Conservation (phyloP, 2,888 invertebrate genomes). For the Chloroclysta siterata region DNA sequence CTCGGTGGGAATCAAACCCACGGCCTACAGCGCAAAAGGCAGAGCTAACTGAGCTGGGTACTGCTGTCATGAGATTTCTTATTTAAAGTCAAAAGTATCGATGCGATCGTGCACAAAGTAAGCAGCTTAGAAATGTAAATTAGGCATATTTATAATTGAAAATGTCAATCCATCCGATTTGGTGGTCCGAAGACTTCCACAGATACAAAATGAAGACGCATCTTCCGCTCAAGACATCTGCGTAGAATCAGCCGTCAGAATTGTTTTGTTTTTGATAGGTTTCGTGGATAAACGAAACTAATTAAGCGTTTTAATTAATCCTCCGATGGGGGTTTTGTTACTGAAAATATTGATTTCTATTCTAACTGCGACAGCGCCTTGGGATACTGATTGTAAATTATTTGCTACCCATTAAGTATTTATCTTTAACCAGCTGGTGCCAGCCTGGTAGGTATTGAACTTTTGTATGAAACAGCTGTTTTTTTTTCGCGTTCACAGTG, state of each 20-base stretch:
- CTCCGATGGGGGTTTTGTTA: slow-evolving; percentile 75
- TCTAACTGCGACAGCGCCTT: slow-evolving; percentile 50
- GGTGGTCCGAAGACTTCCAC: slow-evolving; percentile 18
- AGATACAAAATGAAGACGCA: slow-evolving; percentile 32
- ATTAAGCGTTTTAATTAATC: slow-evolving; percentile 82
- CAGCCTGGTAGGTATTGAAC: too few species aligned
- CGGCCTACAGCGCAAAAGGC: too few species aligned
- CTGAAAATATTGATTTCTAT: slow-evolving; percentile 72
- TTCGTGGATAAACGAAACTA: slow-evolving; percentile 79
- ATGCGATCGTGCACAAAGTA: neutral
- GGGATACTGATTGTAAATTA: slow-evolving; percentile 51
- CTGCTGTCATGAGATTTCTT: neutral
- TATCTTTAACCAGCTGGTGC: too few species aligned
- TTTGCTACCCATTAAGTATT: slow-evolving; percentile 23
- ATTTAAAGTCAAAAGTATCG: slow-evolving; percentile 3
- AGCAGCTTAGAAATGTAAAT: slow-evolving; percentile 8
- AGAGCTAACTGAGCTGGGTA: too few species aligned
- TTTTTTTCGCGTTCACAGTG: too few species aligned
- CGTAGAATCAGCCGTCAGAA: slow-evolving; percentile 67
- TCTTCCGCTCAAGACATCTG: slow-evolving; percentile 50
- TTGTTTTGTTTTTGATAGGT: slow-evolving; percentile 75
- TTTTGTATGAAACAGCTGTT: too few species aligned
- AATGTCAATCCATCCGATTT: slow-evolving; percentile 22
- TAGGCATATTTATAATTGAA: slow-evolving; percentile 15
- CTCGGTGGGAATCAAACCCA: too few species aligned